Conservation (phyloP, 2,113 vertebrate genomes). For the Paedocypris sp. region DNA sequence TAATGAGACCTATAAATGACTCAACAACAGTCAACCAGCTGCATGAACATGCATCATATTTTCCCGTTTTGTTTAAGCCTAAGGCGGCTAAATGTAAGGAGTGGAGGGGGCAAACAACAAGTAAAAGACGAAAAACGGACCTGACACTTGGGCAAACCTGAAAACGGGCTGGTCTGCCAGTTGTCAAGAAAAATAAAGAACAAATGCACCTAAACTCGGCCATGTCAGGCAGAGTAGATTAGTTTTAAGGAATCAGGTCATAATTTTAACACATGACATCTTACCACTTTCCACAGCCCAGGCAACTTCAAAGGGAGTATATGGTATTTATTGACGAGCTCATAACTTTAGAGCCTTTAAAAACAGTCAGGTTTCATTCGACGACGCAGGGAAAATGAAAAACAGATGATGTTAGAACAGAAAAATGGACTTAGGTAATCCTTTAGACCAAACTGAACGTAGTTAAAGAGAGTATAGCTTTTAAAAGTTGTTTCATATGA, state of each 20-base stretch:
- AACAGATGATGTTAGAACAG: constrained; percentile 59
- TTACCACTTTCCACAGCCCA: constrained; percentile 57
- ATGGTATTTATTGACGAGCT: constrained; percentile 63
- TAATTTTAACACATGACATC: constrained; percentile 66
- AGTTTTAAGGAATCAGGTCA: constrained; percentile 54
- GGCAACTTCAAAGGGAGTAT: constrained; percentile 61
- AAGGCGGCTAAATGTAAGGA: too few relatives aligned
- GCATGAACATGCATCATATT: constrained; percentile 37
- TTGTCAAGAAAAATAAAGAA: constrained; percentile 58
- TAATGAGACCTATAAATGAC: constrained; percentile 56
- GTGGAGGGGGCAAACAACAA: too few relatives aligned
- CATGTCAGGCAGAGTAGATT: constrained; percentile 53
- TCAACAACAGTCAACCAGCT: constrained; percentile 53
- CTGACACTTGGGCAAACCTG: constrained; percentile 38
- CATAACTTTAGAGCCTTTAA: constrained; percentile 63
- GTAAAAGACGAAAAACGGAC: constrained; percentile 26
- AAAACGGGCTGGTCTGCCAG: constrained; percentile 39
- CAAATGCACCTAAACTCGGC: constrained; percentile 43
- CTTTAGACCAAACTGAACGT: constrained; percentile 28
- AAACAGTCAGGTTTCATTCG: constrained; percentile 64
- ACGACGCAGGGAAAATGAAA: constrained; percentile 57
- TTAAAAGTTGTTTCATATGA: too few relatives aligned
- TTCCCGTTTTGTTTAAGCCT: constrained; percentile 25
- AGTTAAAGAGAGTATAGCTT: neutral
- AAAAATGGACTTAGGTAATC: constrained; percentile 34